phyloP scores from a whole-genome alignment of 2,888 invertebrate species.

The Laspeyria flexula region DNA sequence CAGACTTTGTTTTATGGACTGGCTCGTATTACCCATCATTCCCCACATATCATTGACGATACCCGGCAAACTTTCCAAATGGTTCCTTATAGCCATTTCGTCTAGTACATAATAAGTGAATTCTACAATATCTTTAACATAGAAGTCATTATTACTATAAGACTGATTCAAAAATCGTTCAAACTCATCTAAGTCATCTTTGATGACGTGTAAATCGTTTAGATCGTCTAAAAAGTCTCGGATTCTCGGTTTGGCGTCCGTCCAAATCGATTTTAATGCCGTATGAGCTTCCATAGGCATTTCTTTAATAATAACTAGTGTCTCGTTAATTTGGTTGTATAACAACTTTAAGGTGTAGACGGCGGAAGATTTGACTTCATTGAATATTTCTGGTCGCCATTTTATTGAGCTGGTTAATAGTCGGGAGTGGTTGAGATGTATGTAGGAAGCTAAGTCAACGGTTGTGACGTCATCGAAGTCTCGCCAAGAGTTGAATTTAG shows the following conservation, averaged over 20 bases:
- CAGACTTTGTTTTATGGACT: constrained; percentile 91
- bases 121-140: constrained; percentile 91
- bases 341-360: constrained; percentile 67
- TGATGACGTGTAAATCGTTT: constrained; percentile 89
- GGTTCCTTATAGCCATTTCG: constrained; percentile 91
- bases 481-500: constrained; percentile 91
- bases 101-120: constrained; percentile 90
- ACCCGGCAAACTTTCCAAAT: constrained; percentile 92
- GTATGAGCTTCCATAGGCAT: constrained; percentile 89
- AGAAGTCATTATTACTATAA: constrained; percentile 93
- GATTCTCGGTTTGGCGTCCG: constrained; percentile 90
- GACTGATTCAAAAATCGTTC: constrained; percentile 90
- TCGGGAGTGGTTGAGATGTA: constrained; percentile 93
- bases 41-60: constrained; percentile 94
- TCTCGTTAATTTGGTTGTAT: constrained; percentile 77
- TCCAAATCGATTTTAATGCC: constrained; percentile 90
- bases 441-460: constrained; percentile 91
- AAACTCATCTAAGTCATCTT: constrained; percentile 90
- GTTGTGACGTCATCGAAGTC: constrained; percentile 92
- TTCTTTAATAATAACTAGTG: constrained; percentile 75
- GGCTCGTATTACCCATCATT: constrained; percentile 94
- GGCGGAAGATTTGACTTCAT: constrained; percentile 71
- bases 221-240: constrained; percentile 90
- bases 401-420: constrained; percentile 91
- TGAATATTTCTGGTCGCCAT: constrained; percentile 92